Evolutionary conservation across 2,113 vertebrate genomes (phyloP), one percentile per base, ranked within the genome.

Genomic region (Nothobranchius kuhntae): DNA sequence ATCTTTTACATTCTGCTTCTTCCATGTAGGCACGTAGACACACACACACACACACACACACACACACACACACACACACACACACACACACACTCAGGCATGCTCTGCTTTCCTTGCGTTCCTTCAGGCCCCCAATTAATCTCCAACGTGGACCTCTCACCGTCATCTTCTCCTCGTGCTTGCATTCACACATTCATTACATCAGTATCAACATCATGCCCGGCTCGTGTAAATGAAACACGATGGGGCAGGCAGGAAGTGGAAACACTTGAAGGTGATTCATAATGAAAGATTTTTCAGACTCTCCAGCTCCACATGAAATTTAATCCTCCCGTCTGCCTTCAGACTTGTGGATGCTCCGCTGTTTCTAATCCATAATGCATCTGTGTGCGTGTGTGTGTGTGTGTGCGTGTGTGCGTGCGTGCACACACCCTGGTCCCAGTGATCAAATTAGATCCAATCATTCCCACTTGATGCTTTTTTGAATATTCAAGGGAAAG

Each of bases 401-500:
- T 4, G 38, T 40, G 38, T 40, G 38, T 60, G 13, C 55, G 47
- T 63, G 62, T 4, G 7, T 40, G 38, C 21, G 21, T 21, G 38
- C 21, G 7, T 40, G 9, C 9, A 7, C 9, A 9, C 9, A 7
- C 77, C 52, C 69, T 2, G 53, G 67, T 81, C 78, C 69, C 66
- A 63, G 17, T 51, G 68, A 87, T 79, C 78, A 56, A 78, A 74
- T 80, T 75, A 78, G 47, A 59, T 73, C 56, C 67, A 71, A 73
- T 76, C 83, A 79, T 82, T 85, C 82, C 55, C 59, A 75, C 64
- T 72, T 80, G 81, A 72, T 82, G 84, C 63, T 73, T 75, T 30
- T 78, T 73, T 89, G 75, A 88, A 89, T 86, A 88, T 89, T 89
- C 83, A 84, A 81, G 83, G 53, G 47, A 76, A 67, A 76, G 56